Base-by-base conservation (phyloP, 2,797 vertebrate species). In the Enteromius trimaculatus region DNA sequence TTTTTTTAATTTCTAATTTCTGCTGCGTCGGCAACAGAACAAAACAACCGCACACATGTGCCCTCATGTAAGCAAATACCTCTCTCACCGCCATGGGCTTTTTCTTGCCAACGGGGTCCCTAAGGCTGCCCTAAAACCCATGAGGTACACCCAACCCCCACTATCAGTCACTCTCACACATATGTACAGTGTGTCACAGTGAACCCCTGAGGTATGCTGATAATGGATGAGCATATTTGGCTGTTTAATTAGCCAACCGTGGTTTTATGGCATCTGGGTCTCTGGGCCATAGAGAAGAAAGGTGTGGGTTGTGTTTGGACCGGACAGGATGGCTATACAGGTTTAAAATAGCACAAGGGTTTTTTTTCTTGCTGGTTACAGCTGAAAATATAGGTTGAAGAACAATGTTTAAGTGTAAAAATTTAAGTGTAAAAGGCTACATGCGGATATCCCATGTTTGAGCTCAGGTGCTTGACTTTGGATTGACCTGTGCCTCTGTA, bases 171-270 rank as follows among this genome's bases (percentile, higher is more conserved):
- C 23, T 58, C 81, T 34, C 13, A 79, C 58, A 72, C 69, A 82
- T 58, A 79, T 70, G 76, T 82, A 83, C 81, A 83, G 79, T 78
- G 79, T 69, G 66, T 72, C 79, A 84, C 64, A 39, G 81, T 86
- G 60, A 88, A 77, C 70, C 85, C 79, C 75, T 80, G 65, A 80
- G 87, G 76, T 84, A 75, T 47, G 11, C 23, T 79, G 49, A 86
- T 88, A 81, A 88, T 82, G 84, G 84, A 87, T 85, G 76, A 78
- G 79, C 84, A 80, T 69, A 78, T 86, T 84, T 71, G 79, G 31
- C 76, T 76, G 84, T 84, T 88, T 86, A 89, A 87, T 88, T 89
- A 87, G 81, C 77, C 82, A 85, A 80, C 81, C 77, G 11, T 69
- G 85, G 29, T 49, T 84, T 82, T 58, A 87, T 60, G 29, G 66